Evolutionary conservation across 1,140 invertebrate genomes (phyloP), one percentile per base, ranked within the genome.

Genomic region (Acromyrmex charruanus): DNA sequence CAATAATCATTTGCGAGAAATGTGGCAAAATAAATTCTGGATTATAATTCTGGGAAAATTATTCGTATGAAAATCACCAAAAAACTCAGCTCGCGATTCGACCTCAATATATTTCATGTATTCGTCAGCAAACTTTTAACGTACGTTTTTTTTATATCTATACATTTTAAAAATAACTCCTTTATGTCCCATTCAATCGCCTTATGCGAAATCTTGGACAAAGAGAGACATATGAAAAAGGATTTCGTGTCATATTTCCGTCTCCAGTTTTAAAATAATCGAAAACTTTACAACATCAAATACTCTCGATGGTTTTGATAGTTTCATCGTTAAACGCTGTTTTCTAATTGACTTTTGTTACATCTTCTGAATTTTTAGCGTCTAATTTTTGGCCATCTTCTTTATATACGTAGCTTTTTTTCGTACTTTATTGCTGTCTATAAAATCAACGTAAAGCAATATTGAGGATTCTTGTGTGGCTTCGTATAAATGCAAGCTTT

Each of bases 11-110:
- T 25, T 14, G 9, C 61, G 28, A 77, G 16, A 77, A 9, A 63
- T 84, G 28, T 84, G 28, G 59, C 31, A 53, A 51, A 66, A 79
- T 79, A 68, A 79, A 53, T 79, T 31, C 44, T 28, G 14, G 3
- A 28, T 12, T 28, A 18, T 68, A 79, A 79, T 21, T 21, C 21
- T 53, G 18, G 21, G 3, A 9, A 53, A 51, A 53, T 53, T 51
- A 79, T 68, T 18, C 39, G 21, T 68, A 39, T 28, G 12, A 35
- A 25, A 68, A 14, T 21, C 39, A 65, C 1, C 16, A 18, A 44
- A 16, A n/a, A 3, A 6, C 14, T 44, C 18, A 4, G n/a, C 5
- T 65, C 39, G 9, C 14, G 2, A 31, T 66, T 68, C 7, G n/a
- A 68, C 3, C 4, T 68, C 18, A 10, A 44, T 28, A 31, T 51